Percentiles rank a stretch among this genome's conserved stretches.
Conservation (phyloP, 2,113 vertebrate species). For the Rhineura floridana region DNA sequence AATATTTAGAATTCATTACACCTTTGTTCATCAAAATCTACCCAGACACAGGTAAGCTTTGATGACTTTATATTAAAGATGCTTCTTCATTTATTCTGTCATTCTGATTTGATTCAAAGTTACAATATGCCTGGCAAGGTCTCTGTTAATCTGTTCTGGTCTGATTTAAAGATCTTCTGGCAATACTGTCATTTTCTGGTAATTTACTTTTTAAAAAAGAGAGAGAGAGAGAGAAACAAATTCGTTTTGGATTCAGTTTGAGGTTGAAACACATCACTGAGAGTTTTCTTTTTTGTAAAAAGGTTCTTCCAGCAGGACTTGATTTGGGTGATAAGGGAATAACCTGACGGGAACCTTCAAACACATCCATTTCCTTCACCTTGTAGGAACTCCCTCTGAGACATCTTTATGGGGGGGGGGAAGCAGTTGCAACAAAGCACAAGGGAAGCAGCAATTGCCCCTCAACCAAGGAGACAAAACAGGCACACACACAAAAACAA, state of each 20-base stretch:
- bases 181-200: not conserved
- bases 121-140: not conserved
- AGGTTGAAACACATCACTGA: not conserved
- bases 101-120: not conserved
- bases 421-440: not conserved
- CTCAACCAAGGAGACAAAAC: too few relatives aligned
- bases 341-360: not conserved
- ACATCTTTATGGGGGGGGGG: not conserved
- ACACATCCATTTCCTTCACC: not conserved
- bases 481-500: too few relatives aligned
- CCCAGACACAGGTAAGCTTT: not conserved
- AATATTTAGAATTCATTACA: not conserved
- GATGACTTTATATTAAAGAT: not conserved
- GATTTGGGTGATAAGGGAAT: not conserved
- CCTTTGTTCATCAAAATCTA: not conserved
- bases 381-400: not conserved
- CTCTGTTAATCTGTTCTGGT: not conserved
- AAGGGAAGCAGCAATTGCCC: not conserved
- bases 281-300: too few relatives aligned
- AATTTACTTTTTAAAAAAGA: not conserved
- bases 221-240: not conserved
- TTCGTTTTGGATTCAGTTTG: not conserved
- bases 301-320: not conserved
- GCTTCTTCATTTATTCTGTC: not conserved
- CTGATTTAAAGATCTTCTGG: not conserved